Percentiles rank a stretch among this genome's conserved stretches.
These are phyloP conservation scores for Cheilosia soror DNA, from an alignment of 2,888 invertebrate genomes.

Conservation along the genomic window DNA sequence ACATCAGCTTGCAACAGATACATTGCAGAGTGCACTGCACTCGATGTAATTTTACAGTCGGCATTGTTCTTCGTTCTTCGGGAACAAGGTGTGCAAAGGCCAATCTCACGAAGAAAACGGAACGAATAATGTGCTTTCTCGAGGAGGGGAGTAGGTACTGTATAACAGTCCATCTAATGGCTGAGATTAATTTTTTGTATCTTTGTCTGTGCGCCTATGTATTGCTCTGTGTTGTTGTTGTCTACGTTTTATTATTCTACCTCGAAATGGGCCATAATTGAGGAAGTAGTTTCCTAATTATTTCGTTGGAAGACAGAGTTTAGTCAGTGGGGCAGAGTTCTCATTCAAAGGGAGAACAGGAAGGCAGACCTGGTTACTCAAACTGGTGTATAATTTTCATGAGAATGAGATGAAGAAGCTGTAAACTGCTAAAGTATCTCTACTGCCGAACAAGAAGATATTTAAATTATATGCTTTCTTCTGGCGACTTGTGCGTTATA, in stretches of 20 bases:
- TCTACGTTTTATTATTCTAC: constrained; percentile 49
- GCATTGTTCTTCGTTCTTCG: constrained; percentile 2
- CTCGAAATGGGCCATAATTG: constrained; percentile 70
- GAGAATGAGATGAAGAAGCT: constrained; percentile 54
- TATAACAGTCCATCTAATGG: constrained; percentile 23
- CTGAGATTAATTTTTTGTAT: constrained; percentile 29
- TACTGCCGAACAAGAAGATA: no score
- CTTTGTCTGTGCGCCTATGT: constrained; percentile 1
- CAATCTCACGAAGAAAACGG: constrained; percentile 10
- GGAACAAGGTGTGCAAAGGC: constrained; percentile 2
- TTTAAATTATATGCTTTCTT: no score
- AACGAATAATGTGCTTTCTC: constrained; percentile 28
- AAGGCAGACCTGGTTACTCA: constrained; percentile 2
- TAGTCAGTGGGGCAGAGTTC: constrained; percentile 30
- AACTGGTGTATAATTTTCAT: constrained; percentile 33
- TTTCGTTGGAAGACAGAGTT: constrained; percentile 60
- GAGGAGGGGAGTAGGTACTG: not conserved
- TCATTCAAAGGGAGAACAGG: not conserved
- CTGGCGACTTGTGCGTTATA: no score
- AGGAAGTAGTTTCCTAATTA: constrained; percentile 75
- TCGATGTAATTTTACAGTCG: constrained; percentile 39
- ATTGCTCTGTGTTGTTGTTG: constrained; percentile 32
- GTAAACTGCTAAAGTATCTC: constrained; percentile 25
- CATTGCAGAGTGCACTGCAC: constrained; percentile 33
- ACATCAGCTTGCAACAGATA: constrained; percentile 11